phyloP scores from a whole-genome alignment of 2,888 invertebrate species.

The Agrotis exclamationis region DNA sequence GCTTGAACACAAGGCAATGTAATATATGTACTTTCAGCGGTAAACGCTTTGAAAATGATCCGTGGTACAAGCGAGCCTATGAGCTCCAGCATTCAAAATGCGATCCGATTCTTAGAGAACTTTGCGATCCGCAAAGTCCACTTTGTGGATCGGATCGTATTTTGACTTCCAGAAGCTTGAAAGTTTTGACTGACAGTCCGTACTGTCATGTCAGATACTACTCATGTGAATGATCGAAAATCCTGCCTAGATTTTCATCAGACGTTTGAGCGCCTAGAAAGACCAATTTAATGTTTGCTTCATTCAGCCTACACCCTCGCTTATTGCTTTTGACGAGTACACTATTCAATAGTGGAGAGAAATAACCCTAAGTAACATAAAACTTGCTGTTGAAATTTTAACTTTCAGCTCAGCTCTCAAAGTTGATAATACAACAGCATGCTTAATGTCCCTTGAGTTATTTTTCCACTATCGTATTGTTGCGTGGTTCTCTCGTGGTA shows the following conservation, averaged over 20 bases:
- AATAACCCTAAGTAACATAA: too few species aligned
- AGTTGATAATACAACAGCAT: neutral
- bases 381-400: too few species aligned
- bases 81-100: neutral
- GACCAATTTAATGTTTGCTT: neutral
- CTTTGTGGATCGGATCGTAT: neutral
- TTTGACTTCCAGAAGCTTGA: neutral
- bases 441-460: neutral
- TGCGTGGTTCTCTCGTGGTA: constrained; percentile 65
- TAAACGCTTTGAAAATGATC: too few species aligned
- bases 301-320: constrained; percentile 1
- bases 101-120: neutral
- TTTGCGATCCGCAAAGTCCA: neutral
- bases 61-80: too few species aligned
- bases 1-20: too few species aligned
- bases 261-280: neutral
- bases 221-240: neutral
- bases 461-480: constrained; percentile 11
- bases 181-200: neutral
- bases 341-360: too few species aligned
- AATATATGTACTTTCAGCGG: too few species aligned
- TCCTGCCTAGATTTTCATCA: neutral
- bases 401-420: neutral
- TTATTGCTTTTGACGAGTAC: constrained; percentile 20
- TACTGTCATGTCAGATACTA: neutral